Percentiles rank a stretch among this genome's conserved stretches.
phyloP scores from a whole-genome alignment of 2,888 invertebrate species.

The Cheilosia vernalis region DNA sequence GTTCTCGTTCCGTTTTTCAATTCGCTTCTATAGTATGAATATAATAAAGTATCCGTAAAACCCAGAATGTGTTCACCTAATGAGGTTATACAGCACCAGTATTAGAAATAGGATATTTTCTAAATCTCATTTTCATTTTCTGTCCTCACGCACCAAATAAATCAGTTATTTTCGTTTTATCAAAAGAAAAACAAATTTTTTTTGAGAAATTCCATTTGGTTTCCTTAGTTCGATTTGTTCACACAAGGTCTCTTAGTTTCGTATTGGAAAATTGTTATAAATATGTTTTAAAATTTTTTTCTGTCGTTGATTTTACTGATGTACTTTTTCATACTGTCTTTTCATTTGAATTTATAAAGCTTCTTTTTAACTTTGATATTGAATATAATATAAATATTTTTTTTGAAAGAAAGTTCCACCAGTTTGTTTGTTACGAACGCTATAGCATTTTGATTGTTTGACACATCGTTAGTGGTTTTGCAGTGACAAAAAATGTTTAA shows the following conservation, averaged over 20 bases:
- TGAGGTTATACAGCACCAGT: conserved; percentile 74
- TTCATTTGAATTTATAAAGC: conserved; percentile 59
- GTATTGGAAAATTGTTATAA: conserved; percentile 70
- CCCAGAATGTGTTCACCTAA: conserved; percentile 72
- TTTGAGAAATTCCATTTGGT: conserved; percentile 23
- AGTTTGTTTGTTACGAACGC: conserved; percentile 76
- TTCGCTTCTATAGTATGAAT: conserved; percentile 47
- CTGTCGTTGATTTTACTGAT: conserved; percentile 68
- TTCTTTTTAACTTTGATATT: conserved; percentile 64
- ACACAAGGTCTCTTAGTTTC: conserved; percentile 62
- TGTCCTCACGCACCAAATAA: conserved; percentile 70
- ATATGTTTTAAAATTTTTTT: conserved; percentile 48
- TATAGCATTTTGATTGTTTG: conserved; percentile 77
- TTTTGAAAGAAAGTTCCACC: conserved; percentile 73
- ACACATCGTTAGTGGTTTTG: conserved; percentile 74
- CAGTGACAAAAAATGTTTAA: conserved; percentile 40
- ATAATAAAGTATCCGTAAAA: conserved; percentile 29
- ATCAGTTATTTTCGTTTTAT: conserved; percentile 27
- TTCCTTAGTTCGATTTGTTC: conserved; percentile 52
- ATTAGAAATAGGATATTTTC: conserved; percentile 72
- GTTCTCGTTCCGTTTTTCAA: conserved; percentile 52
- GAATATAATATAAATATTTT: conserved; percentile 38
- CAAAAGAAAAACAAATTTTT: conserved; percentile 1
- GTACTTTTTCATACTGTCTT: conserved; percentile 52
- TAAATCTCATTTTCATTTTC: conserved; percentile 64